A percentile compares a stretch with the other conserved stretches of the same genome.
phyloP scores from a whole-genome alignment of 2,113 vertebrate genomes.

The Bathybates hornii region DNA sequence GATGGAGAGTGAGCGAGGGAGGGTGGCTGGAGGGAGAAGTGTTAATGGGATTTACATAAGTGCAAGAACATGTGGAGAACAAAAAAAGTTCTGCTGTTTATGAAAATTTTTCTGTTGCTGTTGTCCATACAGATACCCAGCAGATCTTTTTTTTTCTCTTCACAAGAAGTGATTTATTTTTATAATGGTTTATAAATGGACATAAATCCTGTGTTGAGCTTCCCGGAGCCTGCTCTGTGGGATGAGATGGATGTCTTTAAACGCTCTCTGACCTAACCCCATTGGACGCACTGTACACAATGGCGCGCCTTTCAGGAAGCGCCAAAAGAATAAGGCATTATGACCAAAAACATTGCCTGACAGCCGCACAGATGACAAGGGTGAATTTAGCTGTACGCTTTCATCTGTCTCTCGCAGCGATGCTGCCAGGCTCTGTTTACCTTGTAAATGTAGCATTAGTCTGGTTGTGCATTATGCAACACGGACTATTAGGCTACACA shows the following conservation, averaged over 20 bases:
- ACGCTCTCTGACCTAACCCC: conserved; percentile 11
- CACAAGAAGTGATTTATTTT: not conserved
- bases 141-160: not conserved
- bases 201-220: not conserved
- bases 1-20: not conserved
- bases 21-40: not conserved
- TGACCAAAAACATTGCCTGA: not conserved
- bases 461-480: conserved; percentile 30
- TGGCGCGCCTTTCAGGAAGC: not conserved
- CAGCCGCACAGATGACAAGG: not conserved
- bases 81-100: not conserved
- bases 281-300: not conserved
- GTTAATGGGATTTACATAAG: conserved; percentile 31
- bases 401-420: not conserved
- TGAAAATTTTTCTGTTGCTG: not conserved
- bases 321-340: not conserved
- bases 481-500: not conserved
- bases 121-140: not conserved
- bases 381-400: not conserved
- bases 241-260: conserved; percentile 15
- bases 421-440: not conserved
- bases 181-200: not conserved
- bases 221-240: not conserved
- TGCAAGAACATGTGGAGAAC: not conserved
- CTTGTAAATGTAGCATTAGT: conserved; percentile 22